Conservation (phyloP, 2,113 vertebrate genomes). For the Burhinus bistriatus region DNA sequence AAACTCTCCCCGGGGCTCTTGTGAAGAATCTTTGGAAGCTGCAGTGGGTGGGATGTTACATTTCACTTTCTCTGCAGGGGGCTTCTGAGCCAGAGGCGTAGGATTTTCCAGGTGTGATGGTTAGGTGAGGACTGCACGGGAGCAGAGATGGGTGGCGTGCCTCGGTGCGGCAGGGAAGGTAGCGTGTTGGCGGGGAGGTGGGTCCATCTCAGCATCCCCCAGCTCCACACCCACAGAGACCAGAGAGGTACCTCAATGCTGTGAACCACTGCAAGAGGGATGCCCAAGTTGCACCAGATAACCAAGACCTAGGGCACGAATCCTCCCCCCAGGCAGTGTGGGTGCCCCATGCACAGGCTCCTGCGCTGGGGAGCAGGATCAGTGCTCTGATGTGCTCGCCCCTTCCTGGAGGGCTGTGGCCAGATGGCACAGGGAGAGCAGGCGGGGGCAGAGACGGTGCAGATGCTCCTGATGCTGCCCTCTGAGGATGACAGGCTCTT, state of each 20-base stretch:
- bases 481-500: not conserved
- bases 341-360: not conserved
- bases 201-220: not conserved
- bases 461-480: not conserved
- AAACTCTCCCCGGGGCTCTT: accelerated
- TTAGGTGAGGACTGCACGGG: not conserved
- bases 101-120: not conserved
- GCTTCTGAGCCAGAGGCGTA: not conserved
- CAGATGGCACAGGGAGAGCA: not conserved
- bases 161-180: not conserved
- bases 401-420: not conserved
- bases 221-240: not conserved
- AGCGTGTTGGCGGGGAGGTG: not conserved
- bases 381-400: not conserved
- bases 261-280: accelerated
- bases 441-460: not conserved
- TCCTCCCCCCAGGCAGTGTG: not conserved
- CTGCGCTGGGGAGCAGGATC: not conserved
- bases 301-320: accelerated
- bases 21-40: not conserved
- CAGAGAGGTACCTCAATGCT: accelerated
- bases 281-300: not conserved
- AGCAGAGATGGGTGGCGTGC: accelerated
- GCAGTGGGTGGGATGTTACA: not conserved
- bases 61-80: not conserved